Evolutionary conservation across 2,888 invertebrate species (phyloP).

Genomic region (Ephialtes manifestator): DNA sequence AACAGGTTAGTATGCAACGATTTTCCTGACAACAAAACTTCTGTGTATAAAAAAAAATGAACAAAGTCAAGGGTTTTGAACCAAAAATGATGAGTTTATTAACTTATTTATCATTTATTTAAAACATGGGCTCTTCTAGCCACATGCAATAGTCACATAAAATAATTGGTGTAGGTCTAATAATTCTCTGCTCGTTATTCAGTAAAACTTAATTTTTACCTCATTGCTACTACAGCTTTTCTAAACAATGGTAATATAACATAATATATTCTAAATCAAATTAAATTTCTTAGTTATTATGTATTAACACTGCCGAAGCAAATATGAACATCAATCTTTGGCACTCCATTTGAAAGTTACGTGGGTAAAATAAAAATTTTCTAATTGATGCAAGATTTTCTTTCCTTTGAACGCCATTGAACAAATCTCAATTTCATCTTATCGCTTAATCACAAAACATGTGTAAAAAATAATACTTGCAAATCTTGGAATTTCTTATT

Average conservation of each 20-base stretch:
- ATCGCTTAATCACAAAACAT: not conserved
- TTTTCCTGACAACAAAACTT: not conserved
- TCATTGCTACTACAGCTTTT: not conserved
- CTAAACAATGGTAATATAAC: not conserved
- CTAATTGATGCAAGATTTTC: no score
- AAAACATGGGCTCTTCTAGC: not conserved
- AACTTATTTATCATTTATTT: not conserved
- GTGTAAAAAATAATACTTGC: not conserved
- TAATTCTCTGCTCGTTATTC: not conserved
- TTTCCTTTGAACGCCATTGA: no score
- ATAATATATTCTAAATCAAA: not conserved
- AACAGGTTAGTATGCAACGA: constrained; percentile 87
- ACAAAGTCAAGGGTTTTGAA: not conserved
- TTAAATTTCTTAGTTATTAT: no score
- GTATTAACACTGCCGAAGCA: no score
- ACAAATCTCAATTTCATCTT: no score
- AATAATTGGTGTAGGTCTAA: constrained; percentile 1
- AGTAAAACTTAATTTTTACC: not conserved
- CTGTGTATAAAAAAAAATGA: not conserved
- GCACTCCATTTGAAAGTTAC: no score
- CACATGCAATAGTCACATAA: not conserved
- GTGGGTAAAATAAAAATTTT: no score
- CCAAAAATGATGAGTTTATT: not conserved
- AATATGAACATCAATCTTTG: no score
- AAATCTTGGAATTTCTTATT: not conserved